Conservation (phyloP, 2,113 vertebrate genomes). For the Alligator sinensis region DNA sequence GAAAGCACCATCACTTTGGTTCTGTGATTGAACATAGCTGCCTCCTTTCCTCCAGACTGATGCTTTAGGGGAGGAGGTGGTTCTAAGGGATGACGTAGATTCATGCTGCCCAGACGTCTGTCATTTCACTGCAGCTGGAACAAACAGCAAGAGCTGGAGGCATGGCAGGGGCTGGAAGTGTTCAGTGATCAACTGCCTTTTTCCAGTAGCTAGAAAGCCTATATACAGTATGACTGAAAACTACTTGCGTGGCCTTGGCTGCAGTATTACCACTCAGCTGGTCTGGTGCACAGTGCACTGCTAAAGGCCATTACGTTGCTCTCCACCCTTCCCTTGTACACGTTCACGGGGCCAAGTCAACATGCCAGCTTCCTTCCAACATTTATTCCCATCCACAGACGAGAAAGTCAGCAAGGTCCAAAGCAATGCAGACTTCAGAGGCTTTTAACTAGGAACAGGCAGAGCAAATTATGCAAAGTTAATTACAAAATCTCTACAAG, state of each 20-base stretch:
- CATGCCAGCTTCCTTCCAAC: not conserved
- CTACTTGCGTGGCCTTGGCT: not conserved
- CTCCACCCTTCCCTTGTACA: not conserved
- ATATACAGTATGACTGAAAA: fast-evolving
- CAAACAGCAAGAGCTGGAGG: not conserved
- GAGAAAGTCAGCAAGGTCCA: slow-evolving; percentile 33
- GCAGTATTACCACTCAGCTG: fast-evolving
- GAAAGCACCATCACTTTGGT: not conserved
- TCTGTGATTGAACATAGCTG: fast-evolving
- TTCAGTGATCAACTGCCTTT: not conserved
- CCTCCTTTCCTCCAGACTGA: not conserved
- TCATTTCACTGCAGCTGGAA: not conserved
- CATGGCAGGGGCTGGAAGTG: not conserved
- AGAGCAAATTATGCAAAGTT: not conserved
- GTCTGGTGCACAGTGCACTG: not conserved
- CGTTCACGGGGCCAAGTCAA: not conserved
- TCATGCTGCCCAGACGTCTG: not conserved
- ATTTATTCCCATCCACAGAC: fast-evolving
- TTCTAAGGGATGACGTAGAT: fast-evolving
- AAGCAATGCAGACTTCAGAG: not conserved
- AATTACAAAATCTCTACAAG: slow-evolving; percentile 33
- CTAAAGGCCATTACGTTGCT: fast-evolving
- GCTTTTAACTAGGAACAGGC: not conserved
- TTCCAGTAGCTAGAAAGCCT: not conserved
- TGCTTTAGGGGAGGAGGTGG: fast-evolving